Evolutionary conservation across 2,113 vertebrate species (phyloP), one percentile per base, ranked within the genome.

Genomic region (Seriola aureovittata): DNA sequence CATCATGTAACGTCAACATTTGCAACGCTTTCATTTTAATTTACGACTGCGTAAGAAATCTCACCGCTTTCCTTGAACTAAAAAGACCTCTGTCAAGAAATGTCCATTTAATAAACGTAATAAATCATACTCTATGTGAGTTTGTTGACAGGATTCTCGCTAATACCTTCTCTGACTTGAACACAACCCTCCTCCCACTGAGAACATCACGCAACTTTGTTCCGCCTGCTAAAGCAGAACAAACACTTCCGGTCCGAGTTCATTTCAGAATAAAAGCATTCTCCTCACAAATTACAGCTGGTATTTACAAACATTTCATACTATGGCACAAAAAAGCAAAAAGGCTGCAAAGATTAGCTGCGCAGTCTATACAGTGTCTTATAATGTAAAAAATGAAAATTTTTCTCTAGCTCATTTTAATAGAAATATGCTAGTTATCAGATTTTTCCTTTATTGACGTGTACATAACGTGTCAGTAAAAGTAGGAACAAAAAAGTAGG

Each of bases 71-170:
- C 44, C 64, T 72, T 57, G 40, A 69, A 48, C 23, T 79, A 32
- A 54, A 65, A 50, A 21, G 12, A 14, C 57, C 8, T 48, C 74
- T 86, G 85, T 90, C 89, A 90, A 62, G 74, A 89, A 50, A 76
- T 83, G 85, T 90, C 89, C 85, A 90, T 92, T 84, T 74, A 79
- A 29, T 2, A 77, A 67, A 86, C 78, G 58, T 72, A 10, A 63
- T 48, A 66, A 79, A 82, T 76, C 44, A 13, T 73, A 81, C 70
- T 83, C 59, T 78, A 1, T 54, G 44, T 29, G 82, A 88, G 86
- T 93, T 91, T 93, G 88, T 91, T 92, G 91, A 93, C 89, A 87
- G 52, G 59, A 42, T 86, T 91, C 65, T 81, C 40, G 82, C 68
- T 82, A 86, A 85, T 84, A 74, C 78, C 85, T 88, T 85, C 67